Base-by-base conservation (phyloP, 2,888 invertebrate genomes). In the Adela reaumurella region DNA sequence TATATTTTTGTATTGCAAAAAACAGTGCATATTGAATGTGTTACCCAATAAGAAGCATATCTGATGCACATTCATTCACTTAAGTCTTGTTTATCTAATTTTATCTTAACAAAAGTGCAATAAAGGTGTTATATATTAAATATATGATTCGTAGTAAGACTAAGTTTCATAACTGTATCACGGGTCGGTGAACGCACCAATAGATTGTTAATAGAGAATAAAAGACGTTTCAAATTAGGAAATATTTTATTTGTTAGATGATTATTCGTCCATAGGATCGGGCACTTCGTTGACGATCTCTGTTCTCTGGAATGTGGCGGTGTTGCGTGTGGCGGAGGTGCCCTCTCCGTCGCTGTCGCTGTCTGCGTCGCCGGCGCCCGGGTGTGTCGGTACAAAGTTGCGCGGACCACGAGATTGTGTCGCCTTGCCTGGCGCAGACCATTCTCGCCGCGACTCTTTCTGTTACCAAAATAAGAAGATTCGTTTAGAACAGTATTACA, bases 281-380 rank as follows among this genome's bases (percentile, higher is more conserved):
- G 17, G 18, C 3, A 84, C 57, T 56, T 83, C 83, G 59, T 84
- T 84, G 49, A 81, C 69, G 51, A 84, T 84, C 17, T 71, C 64
- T 1, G 74, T 70, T 55, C 74, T 72, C 43, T 65, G 63, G 63
- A 77, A 76, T 48, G 49, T 50, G 17, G 48, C 24, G 10, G 47
- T 43, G 14, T 19, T 46, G 52, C n/a, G n/a, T 47, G 49, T 16
- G 3, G 41, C 16, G 28, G 58, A 46, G 14, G 54, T 20, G 16
- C 63, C 66, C 1, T 24, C 54, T 17, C 62, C 64, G 51, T 83
- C 83, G 54, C 84, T 83, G 59, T 87, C 85, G 58, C 83, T 84
- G 59, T 86, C 86, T 1, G 81, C 80, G 52, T 83, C 83, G 24
- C 82, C 81, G 56, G 85, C 85, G 43, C 87, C 89, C 44, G 88